A percentile compares a stretch with the other conserved stretches of the same genome.
These are phyloP conservation scores for Fragum sueziense DNA, from an alignment of 2,888 invertebrate genomes.

Conservation along the genomic window DNA sequence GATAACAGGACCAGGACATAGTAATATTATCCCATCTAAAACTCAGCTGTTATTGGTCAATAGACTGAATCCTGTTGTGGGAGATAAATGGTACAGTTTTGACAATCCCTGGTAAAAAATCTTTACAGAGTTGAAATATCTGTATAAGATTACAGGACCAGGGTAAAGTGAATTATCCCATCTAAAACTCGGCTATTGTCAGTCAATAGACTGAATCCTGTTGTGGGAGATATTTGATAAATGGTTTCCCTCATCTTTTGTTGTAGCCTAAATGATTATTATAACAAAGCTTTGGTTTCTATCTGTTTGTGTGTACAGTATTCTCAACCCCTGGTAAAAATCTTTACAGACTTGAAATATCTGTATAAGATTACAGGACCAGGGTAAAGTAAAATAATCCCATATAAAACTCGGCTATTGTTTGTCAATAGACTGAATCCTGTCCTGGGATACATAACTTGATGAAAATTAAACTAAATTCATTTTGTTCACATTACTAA, in stretches of 20 bases:
- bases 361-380: background rate
- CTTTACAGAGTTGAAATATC: background rate
- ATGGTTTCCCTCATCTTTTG: no score
- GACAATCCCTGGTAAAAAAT: background rate
- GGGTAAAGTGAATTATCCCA: background rate
- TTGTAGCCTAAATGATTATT: no score
- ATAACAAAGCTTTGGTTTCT: no score
- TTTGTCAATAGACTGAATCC: background rate
- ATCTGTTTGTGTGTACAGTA: no score
- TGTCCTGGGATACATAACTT: background rate
- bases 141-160: background rate
- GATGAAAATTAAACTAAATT: no score
- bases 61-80: conserved; percentile 10
- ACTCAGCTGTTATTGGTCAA: background rate
- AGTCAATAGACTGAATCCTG: background rate
- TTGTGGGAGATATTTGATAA: background rate
- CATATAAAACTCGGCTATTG: conserved; percentile 6
- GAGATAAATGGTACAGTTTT: no score
- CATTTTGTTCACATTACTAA: no score
- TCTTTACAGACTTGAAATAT: background rate
- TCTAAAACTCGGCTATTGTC: conserved; percentile 4
- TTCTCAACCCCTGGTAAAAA: background rate
- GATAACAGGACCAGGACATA: background rate
- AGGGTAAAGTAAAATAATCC: background rate
- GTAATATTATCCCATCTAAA: background rate